Percentiles rank a stretch among this genome's conserved stretches.
Evolutionary conservation across 2,888 invertebrate species (phyloP).

Genomic region (Drosophila hamatofila): DNA sequence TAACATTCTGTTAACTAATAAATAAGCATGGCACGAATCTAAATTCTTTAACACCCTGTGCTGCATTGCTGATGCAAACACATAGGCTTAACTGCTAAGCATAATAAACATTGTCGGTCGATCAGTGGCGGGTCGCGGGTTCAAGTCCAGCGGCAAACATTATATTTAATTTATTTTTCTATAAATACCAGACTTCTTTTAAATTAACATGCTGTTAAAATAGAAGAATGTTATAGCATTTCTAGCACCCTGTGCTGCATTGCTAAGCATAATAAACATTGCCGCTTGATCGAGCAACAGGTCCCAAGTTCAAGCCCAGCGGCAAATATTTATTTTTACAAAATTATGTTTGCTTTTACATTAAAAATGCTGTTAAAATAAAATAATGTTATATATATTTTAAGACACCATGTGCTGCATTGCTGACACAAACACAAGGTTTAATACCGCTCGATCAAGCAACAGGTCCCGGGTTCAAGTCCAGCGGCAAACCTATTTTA

Average conservation of each 20-base stretch:
- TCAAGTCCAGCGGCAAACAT: not conserved
- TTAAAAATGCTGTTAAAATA: not conserved
- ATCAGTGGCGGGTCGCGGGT: not conserved
- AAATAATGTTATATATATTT: too few species aligned
- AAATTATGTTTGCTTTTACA: not conserved
- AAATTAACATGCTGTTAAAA: too few species aligned
- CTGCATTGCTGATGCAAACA: not conserved
- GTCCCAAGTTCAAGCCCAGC: not conserved
- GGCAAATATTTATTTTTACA: not conserved
- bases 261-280: not conserved
- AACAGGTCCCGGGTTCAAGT: not conserved
- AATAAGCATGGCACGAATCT: too few species aligned
- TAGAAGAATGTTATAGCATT: too few species aligned
- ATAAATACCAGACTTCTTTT: too few species aligned
- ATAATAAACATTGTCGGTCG: not conserved
- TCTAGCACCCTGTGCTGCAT: too few species aligned
- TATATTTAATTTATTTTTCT: too few species aligned
- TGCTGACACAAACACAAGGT: too few species aligned
- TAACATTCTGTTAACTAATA: not conserved
- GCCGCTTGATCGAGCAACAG: not conserved
- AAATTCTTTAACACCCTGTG: not conserved
- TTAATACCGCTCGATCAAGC: not conserved
- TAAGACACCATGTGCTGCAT: too few species aligned
- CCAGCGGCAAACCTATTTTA: not conserved
- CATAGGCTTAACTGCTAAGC: not conserved